Evolutionary conservation across 2,888 invertebrate genomes (phyloP).

Genomic region (Dasypolia templi): DNA sequence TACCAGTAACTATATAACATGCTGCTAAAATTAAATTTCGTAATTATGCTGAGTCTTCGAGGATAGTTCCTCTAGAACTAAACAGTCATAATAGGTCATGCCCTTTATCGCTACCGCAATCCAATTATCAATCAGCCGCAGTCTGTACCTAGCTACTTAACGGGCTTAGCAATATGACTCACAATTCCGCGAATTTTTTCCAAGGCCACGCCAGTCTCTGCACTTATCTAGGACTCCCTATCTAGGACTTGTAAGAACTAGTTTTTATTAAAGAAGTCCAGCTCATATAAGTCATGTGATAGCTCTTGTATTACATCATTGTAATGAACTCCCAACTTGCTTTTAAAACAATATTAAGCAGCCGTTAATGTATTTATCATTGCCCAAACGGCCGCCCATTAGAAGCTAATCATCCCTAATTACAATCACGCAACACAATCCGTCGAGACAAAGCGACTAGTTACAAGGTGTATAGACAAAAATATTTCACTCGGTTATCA

Average conservation of each 20-base stretch:
- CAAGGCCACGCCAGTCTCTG: no score
- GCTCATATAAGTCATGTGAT: neutral
- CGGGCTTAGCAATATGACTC: conserved; percentile 26
- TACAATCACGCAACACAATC: conserved; percentile 63
- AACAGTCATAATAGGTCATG: conserved; percentile 39
- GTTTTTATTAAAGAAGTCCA: no score
- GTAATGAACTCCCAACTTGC: conserved; percentile 21
- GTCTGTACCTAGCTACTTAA: neutral
- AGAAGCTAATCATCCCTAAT: conserved; percentile 59
- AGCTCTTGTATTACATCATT: neutral
- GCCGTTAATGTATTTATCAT: conserved; percentile 64
- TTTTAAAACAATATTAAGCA: conserved; percentile 36
- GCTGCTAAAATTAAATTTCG: neutral
- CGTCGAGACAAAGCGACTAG: conserved; percentile 50
- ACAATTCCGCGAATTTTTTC: conserved; percentile 15
- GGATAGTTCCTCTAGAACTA: no score
- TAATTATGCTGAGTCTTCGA: conserved; percentile 7
- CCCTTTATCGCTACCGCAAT: conserved; percentile 23
- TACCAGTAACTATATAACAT: neutral
- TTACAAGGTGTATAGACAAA: conserved; percentile 23
- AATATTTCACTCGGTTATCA: conserved; percentile 64
- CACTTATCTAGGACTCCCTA: no score
- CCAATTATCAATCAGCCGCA: conserved; percentile 22
- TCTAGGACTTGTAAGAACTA: no score
- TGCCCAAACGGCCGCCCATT: conserved; percentile 55